phyloP scores from a whole-genome alignment of 2,797 vertebrate genomes.

The Australoheros facetus region DNA sequence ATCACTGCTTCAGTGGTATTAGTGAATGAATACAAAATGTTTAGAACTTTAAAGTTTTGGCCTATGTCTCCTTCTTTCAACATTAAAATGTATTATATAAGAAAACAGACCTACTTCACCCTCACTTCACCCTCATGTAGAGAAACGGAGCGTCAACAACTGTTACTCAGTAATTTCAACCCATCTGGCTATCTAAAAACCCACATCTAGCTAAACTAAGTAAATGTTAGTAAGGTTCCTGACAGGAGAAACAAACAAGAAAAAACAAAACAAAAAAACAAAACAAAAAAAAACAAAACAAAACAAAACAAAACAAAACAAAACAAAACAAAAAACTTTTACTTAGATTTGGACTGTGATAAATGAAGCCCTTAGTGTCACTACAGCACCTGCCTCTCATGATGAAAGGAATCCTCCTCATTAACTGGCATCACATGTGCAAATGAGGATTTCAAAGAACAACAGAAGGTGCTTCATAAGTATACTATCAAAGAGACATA shows the following conservation, averaged over 20 bases:
- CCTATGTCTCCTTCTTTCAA: background rate
- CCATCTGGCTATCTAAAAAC: background rate
- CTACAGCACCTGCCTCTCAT: conserved; percentile 19
- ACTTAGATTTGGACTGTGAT: background rate
- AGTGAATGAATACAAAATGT: background rate
- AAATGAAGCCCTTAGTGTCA: background rate
- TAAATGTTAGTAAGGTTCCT: background rate
- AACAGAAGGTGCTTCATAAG: conserved; percentile 16
- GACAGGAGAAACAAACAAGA: background rate
- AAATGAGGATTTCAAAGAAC: conserved; percentile 30
- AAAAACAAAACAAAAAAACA: background rate
- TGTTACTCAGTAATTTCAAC: background rate
- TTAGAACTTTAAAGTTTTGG: background rate
- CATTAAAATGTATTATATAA: background rate
- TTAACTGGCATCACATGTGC: conserved; percentile 3
- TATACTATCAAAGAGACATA: conserved; percentile 6
- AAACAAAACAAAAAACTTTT: background rate
- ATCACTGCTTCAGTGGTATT: background rate
- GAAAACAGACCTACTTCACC: background rate
- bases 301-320: background rate
- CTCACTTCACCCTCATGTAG: background rate
- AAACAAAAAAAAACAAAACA: background rate
- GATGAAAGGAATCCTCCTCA: conserved; percentile 19
- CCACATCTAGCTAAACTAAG: background rate
- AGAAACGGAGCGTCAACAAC: background rate